phyloP scores from a whole-genome alignment of 2,888 invertebrate genomes.

The Drosophila lutescens region DNA sequence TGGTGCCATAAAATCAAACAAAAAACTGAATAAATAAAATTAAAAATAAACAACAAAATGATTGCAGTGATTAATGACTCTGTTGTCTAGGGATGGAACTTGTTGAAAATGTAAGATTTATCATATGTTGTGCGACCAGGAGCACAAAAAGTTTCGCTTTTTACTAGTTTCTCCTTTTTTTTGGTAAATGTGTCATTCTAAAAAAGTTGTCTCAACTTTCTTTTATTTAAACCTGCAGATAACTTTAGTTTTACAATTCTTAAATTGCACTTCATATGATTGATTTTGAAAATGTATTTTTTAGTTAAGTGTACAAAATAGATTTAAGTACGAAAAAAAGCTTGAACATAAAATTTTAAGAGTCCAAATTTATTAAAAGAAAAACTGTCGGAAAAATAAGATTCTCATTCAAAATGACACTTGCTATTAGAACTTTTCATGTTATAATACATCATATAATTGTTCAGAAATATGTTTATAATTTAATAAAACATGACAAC shows the following conservation, averaged over 20 bases:
- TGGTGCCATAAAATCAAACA: slow-evolving; percentile 44
- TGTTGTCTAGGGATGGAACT: slow-evolving; percentile 41
- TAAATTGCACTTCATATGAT: not conserved
- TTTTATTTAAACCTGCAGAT: not conserved
- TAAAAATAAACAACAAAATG: slow-evolving; percentile 64
- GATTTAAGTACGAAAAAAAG: too few relatives aligned
- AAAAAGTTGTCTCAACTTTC: not conserved
- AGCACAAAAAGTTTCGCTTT: slow-evolving; percentile 3
- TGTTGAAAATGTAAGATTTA: slow-evolving; percentile 29
- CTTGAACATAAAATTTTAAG: too few relatives aligned
- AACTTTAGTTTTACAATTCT: not conserved
- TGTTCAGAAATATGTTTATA: not conserved
- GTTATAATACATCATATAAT: slow-evolving; percentile 8
- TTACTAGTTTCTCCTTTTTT: not conserved
- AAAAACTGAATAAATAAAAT: slow-evolving; percentile 45
- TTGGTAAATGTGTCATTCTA: not conserved
- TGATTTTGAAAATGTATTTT: not conserved
- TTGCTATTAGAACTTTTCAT: slow-evolving; percentile 8
- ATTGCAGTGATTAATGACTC: slow-evolving; percentile 67
- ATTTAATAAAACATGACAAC: slow-evolving; percentile 48
- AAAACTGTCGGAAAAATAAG: not conserved
- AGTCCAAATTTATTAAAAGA: too few relatives aligned
- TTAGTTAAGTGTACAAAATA: too few relatives aligned
- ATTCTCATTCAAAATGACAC: slow-evolving; percentile 1
- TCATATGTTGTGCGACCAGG: slow-evolving; percentile 10